These are phyloP conservation scores for Drosophila sordidapex DNA, from an alignment of 2,888 invertebrate genomes.

Conservation along the genomic window DNA sequence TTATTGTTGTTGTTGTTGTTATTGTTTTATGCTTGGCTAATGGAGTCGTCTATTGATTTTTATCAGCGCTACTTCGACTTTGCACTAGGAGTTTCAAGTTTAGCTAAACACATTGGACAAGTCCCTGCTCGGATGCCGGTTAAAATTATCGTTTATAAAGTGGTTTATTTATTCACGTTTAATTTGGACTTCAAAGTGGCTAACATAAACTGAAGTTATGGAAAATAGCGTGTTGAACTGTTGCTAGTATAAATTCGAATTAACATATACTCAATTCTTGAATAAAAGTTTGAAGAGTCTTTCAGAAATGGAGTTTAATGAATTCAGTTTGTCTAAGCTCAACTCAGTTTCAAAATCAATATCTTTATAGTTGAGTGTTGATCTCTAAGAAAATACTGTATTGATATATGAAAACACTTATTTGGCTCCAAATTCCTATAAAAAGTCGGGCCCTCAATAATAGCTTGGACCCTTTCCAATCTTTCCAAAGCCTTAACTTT, in stretches of 20 bases:
- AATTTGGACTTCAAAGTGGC: slow-evolving; percentile 7
- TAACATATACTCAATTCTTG: background rate
- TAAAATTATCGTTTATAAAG: slow-evolving; percentile 1
- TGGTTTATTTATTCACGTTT: background rate
- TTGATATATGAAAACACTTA: too few relatives aligned
- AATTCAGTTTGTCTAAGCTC: background rate
- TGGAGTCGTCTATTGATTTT: slow-evolving; percentile 57
- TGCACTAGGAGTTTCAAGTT: slow-evolving; percentile 46
- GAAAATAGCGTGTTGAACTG: background rate
- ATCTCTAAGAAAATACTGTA: background rate
- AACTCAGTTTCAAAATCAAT: background rate
- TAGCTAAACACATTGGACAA: background rate
- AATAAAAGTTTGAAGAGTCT: background rate
- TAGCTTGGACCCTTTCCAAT: too few relatives aligned
- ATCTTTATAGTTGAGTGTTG: accelerated
- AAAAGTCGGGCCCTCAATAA: too few relatives aligned
- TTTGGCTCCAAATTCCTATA: too few relatives aligned
- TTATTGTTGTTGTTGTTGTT: slow-evolving; percentile 9
- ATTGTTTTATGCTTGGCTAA: slow-evolving; percentile 34
- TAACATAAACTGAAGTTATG: background rate
- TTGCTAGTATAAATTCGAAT: background rate
- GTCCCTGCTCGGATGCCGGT: slow-evolving; percentile 7
- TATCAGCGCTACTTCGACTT: slow-evolving; percentile 41
- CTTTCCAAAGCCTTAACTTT: too few relatives aligned
- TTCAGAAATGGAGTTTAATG: background rate